Evolutionary conservation across 2,113 vertebrate species (phyloP), one percentile per base, ranked within the genome.

Genomic region (Athene noctua): DNA sequence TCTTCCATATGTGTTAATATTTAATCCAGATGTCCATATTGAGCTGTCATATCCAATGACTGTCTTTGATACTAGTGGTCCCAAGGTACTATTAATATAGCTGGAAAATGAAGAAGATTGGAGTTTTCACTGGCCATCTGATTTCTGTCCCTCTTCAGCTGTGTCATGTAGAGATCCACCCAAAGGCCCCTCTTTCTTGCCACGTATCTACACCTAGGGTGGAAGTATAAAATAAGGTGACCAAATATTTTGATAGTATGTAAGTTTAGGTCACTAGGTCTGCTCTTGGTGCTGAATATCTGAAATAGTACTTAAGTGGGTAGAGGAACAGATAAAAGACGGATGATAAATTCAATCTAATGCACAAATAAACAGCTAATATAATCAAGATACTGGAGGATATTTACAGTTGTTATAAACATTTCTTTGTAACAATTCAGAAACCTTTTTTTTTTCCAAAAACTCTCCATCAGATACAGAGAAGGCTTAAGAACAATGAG

Each of bases 401-500:
- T 77, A 58, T 54, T 85, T 84, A 29, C 7, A 65, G 17, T 66
- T 66, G 2, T 17, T 74, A 15, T 26, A 59, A 36, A 66, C 3
- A 0, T 0, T 0, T 3, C 58, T 77, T 55, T 29, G 7, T 42
- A 85, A n/a, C 26, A 72, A 36, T 44, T 68, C 9, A 19, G 38
- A 59, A 51, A 32, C 2, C 0, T 3, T 46, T 52, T 36, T 3
- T 46, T 52, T 36, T 11, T 5, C 13, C 80, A 47, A 46, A 46
- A 46, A 46, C 21, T 62, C 13, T 65, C 6, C 12, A 38, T 55
- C 34, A 82, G 40, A 17, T 55, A 51, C 9, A 23, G 11, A 74
- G 54, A 63, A 81, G 2, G 12, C 29, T 54, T 73, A 67, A 67
- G 34, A 59, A 49, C 7, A 62, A 63, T 38, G 16, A 55, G 5